phyloP scores from a whole-genome alignment of 2,888 invertebrate species.

The Drosophila anomelani region DNA sequence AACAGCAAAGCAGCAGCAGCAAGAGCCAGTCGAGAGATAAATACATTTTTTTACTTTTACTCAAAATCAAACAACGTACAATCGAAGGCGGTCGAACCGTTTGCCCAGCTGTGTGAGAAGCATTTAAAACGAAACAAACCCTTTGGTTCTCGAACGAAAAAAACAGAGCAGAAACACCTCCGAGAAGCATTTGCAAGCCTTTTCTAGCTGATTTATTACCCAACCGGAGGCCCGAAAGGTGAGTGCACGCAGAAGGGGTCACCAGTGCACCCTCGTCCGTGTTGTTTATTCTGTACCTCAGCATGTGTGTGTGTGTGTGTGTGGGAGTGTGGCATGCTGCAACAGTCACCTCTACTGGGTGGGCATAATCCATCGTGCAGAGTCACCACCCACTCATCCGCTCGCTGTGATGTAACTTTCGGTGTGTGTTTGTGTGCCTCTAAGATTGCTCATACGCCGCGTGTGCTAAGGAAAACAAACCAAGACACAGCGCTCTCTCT shows the following conservation, averaged over 20 bases:
- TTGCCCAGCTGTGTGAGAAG: slow-evolving; percentile 37
- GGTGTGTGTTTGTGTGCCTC: slow-evolving; percentile 1
- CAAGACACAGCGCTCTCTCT: slow-evolving; percentile 14
- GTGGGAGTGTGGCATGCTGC: slow-evolving; percentile 34
- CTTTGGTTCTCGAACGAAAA: slow-evolving; percentile 57
- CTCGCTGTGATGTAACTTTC: slow-evolving; percentile 43
- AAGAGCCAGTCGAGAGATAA: slow-evolving; percentile 37
- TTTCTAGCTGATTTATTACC: slow-evolving; percentile 38
- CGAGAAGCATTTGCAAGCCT: slow-evolving; percentile 22
- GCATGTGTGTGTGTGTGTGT: not conserved
- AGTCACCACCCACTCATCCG: slow-evolving; percentile 21
- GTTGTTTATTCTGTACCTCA: slow-evolving; percentile 10
- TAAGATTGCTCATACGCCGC: slow-evolving; percentile 72
- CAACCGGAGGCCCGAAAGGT: slow-evolving; percentile 62
- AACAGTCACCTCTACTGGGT: slow-evolving; percentile 2
- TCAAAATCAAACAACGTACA: slow-evolving; percentile 41
- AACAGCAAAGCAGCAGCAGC: slow-evolving; percentile 48
- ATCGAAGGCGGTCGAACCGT: slow-evolving; percentile 31
- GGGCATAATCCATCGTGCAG: slow-evolving; percentile 7
- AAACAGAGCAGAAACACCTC: slow-evolving; percentile 5
- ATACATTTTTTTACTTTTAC: slow-evolving; percentile 34
- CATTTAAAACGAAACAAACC: slow-evolving; percentile 50
- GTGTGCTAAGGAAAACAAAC: slow-evolving; percentile 56
- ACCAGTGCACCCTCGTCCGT: slow-evolving; percentile 15
- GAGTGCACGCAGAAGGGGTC: slow-evolving; percentile 62